A percentile compares a stretch with the other conserved stretches of the same genome.
phyloP scores from a whole-genome alignment of 2,888 invertebrate genomes.

The Hedychridium roseum region DNA sequence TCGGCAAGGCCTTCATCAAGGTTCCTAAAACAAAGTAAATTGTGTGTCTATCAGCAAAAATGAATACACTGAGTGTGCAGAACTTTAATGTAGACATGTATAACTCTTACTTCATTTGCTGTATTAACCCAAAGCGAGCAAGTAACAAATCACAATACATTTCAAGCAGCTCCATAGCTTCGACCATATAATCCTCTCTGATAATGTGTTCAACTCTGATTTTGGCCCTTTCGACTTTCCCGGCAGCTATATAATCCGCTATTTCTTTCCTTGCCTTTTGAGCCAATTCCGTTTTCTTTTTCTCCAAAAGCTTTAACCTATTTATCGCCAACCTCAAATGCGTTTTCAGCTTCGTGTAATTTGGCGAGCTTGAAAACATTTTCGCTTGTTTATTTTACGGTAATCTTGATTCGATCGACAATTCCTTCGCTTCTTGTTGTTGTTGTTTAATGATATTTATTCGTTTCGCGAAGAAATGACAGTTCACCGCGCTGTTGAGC shows the following conservation, averaged over 20 bases:
- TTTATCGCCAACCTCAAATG: slow-evolving; percentile 92
- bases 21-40: slow-evolving; percentile 63
- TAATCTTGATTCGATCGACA: not conserved
- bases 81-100: not conserved
- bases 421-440: too few species aligned
- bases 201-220: slow-evolving; percentile 99
- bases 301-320: slow-evolving; percentile 92
- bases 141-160: slow-evolving; percentile 98
- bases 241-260: slow-evolving; percentile 90
- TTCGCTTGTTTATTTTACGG: too few species aligned
- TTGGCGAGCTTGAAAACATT: slow-evolving; percentile 92
- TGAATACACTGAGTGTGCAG: too few species aligned
- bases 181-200: slow-evolving; percentile 97
- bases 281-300: slow-evolving; percentile 97
- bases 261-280: slow-evolving; percentile 97
- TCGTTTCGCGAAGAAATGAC: not conserved
- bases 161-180: slow-evolving; percentile 98
- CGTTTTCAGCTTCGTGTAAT: slow-evolving; percentile 96
- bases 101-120: slow-evolving; percentile 87
- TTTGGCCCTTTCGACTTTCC: slow-evolving; percentile 88
- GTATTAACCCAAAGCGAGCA: slow-evolving; percentile 95
- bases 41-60: not conserved
- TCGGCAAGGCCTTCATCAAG: slow-evolving; percentile 95
- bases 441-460: not conserved
- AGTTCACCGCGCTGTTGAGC: too few species aligned